phyloP scores from a whole-genome alignment of 2,797 vertebrate species.

The Chelon auratus region DNA sequence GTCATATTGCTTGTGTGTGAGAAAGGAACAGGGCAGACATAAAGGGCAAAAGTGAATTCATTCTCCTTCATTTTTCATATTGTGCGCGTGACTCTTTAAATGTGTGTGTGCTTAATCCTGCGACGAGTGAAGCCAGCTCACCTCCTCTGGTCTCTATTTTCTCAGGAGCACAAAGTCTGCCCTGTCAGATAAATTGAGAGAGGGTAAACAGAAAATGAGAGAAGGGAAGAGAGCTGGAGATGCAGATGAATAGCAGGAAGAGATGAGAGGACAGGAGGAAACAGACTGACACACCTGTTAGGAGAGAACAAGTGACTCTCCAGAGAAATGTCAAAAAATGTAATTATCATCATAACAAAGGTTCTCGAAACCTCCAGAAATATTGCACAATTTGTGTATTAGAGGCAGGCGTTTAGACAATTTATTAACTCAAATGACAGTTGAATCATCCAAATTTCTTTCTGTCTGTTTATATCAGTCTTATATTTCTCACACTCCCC shows the following conservation, averaged over 20 bases:
- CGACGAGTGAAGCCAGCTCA: slow-evolving; percentile 12
- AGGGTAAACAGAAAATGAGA: slow-evolving; percentile 28
- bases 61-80: background rate
- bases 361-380: background rate
- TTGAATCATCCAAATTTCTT: too few relatives aligned
- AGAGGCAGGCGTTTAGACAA: too few relatives aligned
- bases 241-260: slow-evolving; percentile 63
- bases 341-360: background rate
- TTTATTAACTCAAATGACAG: too few relatives aligned
- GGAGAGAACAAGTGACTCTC: slow-evolving; percentile 8
- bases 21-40: background rate
- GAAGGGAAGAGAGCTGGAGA: slow-evolving; percentile 38
- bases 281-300: slow-evolving; percentile 40
- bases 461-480: background rate
- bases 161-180: slow-evolving; percentile 27
- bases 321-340: background rate
- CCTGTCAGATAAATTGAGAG: slow-evolving; percentile 24
- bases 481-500: slow-evolving; percentile 18
- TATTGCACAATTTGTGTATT: too few relatives aligned
- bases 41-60: background rate
- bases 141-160: slow-evolving; percentile 17
- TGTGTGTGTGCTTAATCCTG: slow-evolving; percentile 6
- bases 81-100: background rate
- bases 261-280: slow-evolving; percentile 48
- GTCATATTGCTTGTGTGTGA: slow-evolving; percentile 42